Base-by-base conservation (phyloP, 1,140 invertebrate genomes). In the Zaprionus africanus region DNA sequence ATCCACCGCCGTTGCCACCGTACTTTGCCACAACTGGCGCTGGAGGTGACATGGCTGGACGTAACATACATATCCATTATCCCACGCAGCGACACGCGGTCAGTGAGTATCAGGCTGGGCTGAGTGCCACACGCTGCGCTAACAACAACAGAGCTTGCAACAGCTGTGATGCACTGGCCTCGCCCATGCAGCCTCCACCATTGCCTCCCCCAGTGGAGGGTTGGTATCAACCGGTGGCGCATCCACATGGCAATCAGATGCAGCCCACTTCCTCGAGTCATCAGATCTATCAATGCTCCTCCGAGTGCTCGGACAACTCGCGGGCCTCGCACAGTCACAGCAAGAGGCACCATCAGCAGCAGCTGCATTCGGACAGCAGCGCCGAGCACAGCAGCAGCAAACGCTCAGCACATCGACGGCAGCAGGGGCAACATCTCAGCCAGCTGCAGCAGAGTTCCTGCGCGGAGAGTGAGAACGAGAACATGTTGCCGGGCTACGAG, bases 221-320 rank as follows among this genome's bases (percentile, higher is more conserved):
- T 54, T 92, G 92, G 91, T 92, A 92, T 57, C 92, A 92, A 53
- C 92, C 91, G 5, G 70, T 87, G 46, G 80, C 70, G 46, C 58
- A 41, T 3, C 31, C 78, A 17, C 80, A 78, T 41, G 82, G 57
- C 69, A 82, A 60, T 43, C 85, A 86, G 26, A 74, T 91, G 83
- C 85, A 76, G 46, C 53, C 76, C n/a, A 85, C 82, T n/a, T 71
- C 76, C 31, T 85, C 87, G 60, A 84, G 70, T 38, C 87, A 92
- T 70, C 92, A 91, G 74, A 91, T 93, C 78, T 93, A 93, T 71
- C 87, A 92, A 79, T 92, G 92, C 83, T 93, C 92, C 69, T 93
- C 92, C 28, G 92, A 93, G 71, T 93, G 92, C 61, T 93, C 92
- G 5, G 92, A 93, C 66, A 79, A 92, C 66, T 93, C 92, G 46